Evolutionary conservation across 2,888 invertebrate species (phyloP).

Genomic region (Dynastes maya): DNA sequence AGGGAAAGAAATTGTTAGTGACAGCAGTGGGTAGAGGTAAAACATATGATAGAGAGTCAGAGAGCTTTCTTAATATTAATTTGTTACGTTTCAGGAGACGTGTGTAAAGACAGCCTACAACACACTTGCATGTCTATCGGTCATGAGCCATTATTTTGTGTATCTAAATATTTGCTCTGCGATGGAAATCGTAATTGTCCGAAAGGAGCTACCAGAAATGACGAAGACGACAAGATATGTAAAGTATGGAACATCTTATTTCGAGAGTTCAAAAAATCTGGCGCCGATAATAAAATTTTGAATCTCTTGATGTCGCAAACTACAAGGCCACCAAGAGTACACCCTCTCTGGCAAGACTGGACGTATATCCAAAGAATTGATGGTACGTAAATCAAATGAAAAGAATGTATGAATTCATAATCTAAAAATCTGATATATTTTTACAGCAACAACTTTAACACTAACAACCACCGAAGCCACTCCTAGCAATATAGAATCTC

Average conservation of each 20-base stretch:
- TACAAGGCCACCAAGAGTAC: constrained; percentile 22
- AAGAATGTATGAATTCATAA: constrained; percentile 2
- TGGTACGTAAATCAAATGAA: constrained; percentile 35
- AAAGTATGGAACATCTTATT: constrained; percentile 49
- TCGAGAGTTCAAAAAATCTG: constrained; percentile 27
- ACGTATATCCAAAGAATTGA: constrained; percentile 47
- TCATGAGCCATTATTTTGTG: constrained; percentile 72
- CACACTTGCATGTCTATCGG: constrained; percentile 66
- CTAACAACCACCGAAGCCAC: constrained; percentile 33
- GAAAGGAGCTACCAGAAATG: constrained; percentile 72
- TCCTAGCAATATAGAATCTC: constrained; percentile 53
- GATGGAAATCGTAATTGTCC: constrained; percentile 81
- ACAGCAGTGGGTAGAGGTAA: constrained; percentile 65
- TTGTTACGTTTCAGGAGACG: constrained; percentile 45
- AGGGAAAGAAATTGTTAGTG: constrained; percentile 60
- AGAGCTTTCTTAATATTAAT: too few species aligned
- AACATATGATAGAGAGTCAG: neutral
- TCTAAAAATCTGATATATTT: neutral
- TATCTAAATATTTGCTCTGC: constrained; percentile 78
- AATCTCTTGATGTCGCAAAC: constrained; percentile 34
- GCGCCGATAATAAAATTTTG: constrained; percentile 26
- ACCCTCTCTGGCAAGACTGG: constrained; percentile 46
- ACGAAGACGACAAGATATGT: constrained; percentile 66
- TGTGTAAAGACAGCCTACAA: constrained; percentile 59
- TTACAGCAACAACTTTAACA: constrained; percentile 22